Conservation (phyloP, 2,797 vertebrate species). For the Myripristis murdjan region DNA sequence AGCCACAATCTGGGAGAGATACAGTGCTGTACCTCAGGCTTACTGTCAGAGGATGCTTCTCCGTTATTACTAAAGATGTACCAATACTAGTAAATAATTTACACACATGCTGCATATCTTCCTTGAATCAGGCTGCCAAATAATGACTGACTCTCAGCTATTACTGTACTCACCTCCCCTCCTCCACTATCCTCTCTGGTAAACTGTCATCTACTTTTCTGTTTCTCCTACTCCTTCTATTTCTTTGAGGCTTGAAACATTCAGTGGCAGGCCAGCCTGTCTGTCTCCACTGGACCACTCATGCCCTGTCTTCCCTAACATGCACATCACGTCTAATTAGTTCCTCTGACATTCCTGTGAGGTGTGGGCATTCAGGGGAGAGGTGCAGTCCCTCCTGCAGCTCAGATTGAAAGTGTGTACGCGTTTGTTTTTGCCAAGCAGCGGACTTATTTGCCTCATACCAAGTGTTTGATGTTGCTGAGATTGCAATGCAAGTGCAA, state of each 20-base stretch:
- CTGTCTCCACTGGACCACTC: not conserved
- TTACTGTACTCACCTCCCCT: not conserved
- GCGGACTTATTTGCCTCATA: not conserved
- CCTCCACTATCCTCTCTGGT: not conserved
- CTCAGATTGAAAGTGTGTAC: not conserved
- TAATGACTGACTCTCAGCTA: not conserved
- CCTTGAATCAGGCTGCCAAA: not conserved
- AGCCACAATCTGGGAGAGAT: not conserved
- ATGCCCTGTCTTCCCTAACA: constrained; percentile 15
- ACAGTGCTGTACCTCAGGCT: not conserved
- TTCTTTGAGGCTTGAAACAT: constrained; percentile 31
- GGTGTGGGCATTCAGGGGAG: too few species aligned
- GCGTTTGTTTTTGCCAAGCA: not conserved
- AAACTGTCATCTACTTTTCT: not conserved
- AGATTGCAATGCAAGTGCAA: not conserved
- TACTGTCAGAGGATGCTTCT: not conserved
- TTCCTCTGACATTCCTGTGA: not conserved
- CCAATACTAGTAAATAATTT: not conserved
- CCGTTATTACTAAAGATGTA: not conserved
- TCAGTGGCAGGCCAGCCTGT: constrained; percentile 13
- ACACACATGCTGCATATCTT: not conserved
- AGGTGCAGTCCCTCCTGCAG: constrained; percentile 1
- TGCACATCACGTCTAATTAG: constrained; percentile 28
- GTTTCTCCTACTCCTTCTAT: not conserved
- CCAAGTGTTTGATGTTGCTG: not conserved